Evolutionary conservation across 2,113 vertebrate species (phyloP).

Genomic region (Malaclemys terrapin): DNA sequence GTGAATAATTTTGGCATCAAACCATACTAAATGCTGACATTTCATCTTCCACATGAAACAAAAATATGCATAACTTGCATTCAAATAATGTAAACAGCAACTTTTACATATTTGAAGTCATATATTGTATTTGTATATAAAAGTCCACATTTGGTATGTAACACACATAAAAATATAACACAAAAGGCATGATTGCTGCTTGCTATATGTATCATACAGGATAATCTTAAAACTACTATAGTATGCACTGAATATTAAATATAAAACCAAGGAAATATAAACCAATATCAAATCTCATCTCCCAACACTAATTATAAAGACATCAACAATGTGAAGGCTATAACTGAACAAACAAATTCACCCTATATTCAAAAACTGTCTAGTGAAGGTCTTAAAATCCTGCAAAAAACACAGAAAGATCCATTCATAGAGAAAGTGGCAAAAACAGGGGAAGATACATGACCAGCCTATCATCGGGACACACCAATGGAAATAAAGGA

Average conservation of each 20-base stretch:
- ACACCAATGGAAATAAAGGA: background rate
- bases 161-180: constrained; percentile 13
- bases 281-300: background rate
- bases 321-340: background rate
- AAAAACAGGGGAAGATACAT: background rate
- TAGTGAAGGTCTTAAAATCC: background rate
- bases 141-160: background rate
- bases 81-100: background rate
- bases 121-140: constrained; percentile 47
- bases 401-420: background rate
- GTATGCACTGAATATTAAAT: constrained; percentile 55
- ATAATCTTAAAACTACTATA: constrained; percentile 52
- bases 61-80: constrained; percentile 25
- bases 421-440: background rate
- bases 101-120: constrained; percentile 60
- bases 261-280: constrained; percentile 1
- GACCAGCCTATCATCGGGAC: background rate
- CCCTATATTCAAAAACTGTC: background rate
- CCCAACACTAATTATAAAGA: background rate
- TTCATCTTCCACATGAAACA: background rate
- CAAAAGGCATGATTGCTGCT: constrained; percentile 44
- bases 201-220: constrained; percentile 48
- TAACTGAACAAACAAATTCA: background rate
- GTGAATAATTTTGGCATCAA: constrained; percentile 19
- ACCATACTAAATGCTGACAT: constrained; percentile 22